Percentiles rank a stretch among this genome's conserved stretches.
phyloP scores from a whole-genome alignment of 2,888 invertebrate species.

The Amaurobius ferox region DNA sequence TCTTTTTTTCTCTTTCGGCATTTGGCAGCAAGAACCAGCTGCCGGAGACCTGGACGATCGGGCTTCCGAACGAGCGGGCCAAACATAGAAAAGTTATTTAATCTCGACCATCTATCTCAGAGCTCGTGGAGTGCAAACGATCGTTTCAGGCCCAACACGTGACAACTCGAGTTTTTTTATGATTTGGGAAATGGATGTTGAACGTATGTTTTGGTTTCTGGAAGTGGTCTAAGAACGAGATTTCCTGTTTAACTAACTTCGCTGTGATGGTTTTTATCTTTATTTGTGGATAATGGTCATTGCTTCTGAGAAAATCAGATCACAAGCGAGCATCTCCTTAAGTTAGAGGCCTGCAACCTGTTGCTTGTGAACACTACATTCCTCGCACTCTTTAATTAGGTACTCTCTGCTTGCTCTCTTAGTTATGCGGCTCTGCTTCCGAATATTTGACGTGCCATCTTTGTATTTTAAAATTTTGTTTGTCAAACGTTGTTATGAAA shows the following conservation, averaged over 20 bases:
- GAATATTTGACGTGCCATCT: too few relatives aligned
- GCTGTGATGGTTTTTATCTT: background rate
- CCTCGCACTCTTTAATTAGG: too few relatives aligned
- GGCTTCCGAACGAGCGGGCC: background rate
- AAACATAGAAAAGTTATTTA: conserved; percentile 12
- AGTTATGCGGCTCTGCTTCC: too few relatives aligned
- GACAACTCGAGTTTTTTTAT: background rate
- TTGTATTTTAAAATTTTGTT: too few relatives aligned
- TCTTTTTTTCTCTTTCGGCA: background rate
- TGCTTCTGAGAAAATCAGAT: background rate
- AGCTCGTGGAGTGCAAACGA: conserved; percentile 7
- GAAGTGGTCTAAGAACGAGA: background rate
- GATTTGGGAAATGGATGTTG: background rate
- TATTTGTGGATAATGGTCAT: background rate
- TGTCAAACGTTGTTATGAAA: too few relatives aligned
- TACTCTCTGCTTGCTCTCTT: too few relatives aligned
- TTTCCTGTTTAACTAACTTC: background rate
- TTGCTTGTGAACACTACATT: too few relatives aligned
- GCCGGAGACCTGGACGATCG: background rate
- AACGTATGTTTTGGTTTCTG: background rate
- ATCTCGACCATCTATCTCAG: conserved; percentile 1
- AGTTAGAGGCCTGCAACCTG: too few relatives aligned
- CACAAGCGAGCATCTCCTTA: too few relatives aligned
- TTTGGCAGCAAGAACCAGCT: background rate
- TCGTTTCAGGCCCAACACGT: conserved; percentile 8